A percentile compares a stretch with the other conserved stretches of the same genome.
phyloP scores from a whole-genome alignment of 2,888 invertebrate species.

The Nymphalis urticae region DNA sequence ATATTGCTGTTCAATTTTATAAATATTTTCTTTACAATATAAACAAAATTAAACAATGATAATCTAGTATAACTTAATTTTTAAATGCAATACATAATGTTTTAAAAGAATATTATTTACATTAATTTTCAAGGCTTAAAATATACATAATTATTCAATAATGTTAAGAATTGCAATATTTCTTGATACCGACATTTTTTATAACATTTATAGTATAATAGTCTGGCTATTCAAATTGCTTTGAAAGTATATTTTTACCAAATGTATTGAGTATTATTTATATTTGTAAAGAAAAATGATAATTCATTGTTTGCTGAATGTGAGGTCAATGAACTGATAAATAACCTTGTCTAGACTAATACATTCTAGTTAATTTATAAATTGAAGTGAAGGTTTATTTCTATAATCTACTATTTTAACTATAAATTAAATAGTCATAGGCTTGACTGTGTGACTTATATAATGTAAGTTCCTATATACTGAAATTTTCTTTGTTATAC shows the following conservation, averaged over 20 bases:
- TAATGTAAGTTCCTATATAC: too few relatives aligned
- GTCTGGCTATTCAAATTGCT: neutral
- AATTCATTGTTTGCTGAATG: conserved; percentile 9
- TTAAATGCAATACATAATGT: neutral
- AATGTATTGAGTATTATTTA: neutral
- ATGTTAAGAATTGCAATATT: neutral
- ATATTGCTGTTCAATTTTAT: too few relatives aligned
- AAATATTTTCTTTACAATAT: too few relatives aligned
- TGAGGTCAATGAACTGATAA: conserved; percentile 34
- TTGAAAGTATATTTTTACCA: neutral
- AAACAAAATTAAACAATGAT: too few relatives aligned
- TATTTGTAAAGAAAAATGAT: conserved; percentile 3
- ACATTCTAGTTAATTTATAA: conserved; percentile 18
- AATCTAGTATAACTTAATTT: neutral
- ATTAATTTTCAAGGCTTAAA: too few relatives aligned
- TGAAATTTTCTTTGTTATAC: too few relatives aligned
- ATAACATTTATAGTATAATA: too few relatives aligned
- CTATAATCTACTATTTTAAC: neutral
- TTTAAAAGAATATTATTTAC: neutral
- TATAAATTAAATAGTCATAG: too few relatives aligned
- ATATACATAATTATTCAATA: too few relatives aligned
- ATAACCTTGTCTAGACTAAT: conserved; percentile 27
- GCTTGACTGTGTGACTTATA: too few relatives aligned
- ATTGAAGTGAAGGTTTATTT: neutral
- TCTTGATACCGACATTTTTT: neutral